Evolutionary conservation across 92 coral and sea anemone species (phyloP).

Genomic region (Montipora capitata): DNA sequence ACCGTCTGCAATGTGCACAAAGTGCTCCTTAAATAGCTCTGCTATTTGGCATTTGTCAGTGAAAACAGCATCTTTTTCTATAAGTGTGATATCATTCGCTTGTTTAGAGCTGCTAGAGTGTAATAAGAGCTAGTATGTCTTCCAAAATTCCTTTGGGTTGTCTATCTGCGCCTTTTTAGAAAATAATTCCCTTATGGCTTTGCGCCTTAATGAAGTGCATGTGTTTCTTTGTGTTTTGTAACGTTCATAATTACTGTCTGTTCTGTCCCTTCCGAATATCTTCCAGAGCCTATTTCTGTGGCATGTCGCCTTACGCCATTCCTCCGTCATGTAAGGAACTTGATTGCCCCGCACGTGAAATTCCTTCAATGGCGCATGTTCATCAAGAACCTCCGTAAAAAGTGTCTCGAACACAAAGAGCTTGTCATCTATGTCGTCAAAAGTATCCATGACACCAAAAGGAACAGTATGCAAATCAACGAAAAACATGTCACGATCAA

Average conservation of each 20-base stretch:
- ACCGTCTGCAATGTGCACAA: conserved; percentile 34
- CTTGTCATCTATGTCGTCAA: conserved; percentile 70
- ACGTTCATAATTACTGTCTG: conserved; percentile 45
- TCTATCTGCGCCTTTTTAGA: conserved; percentile 32
- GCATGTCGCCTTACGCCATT: too few relatives aligned
- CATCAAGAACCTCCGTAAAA: conserved; percentile 42
- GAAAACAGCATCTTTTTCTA: conserved; percentile 63
- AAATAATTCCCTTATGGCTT: conserved; percentile 53
- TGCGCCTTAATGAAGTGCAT: conserved; percentile 64
- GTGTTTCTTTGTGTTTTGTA: conserved; percentile 49
- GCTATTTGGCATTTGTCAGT: conserved; percentile 67
- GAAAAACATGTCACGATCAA: too few relatives aligned
- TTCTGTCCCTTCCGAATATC: conserved; percentile 43
- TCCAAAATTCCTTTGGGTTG: conserved; percentile 67
- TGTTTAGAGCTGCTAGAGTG: conserved; percentile 69
- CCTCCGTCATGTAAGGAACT: too few relatives aligned
- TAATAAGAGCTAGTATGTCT: not conserved
- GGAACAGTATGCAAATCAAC: too few relatives aligned
- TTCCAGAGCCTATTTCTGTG: not conserved
- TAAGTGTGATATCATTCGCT: conserved; percentile 70
- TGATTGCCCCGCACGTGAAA: conserved; percentile 7
- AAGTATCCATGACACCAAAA: conserved; percentile 44
- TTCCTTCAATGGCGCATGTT: conserved; percentile 45
- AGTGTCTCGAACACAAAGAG: conserved; percentile 66
- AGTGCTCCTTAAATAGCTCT: conserved; percentile 40